Conservation (phyloP, 2,888 invertebrate genomes). For the Chydorus sphaericus region DNA sequence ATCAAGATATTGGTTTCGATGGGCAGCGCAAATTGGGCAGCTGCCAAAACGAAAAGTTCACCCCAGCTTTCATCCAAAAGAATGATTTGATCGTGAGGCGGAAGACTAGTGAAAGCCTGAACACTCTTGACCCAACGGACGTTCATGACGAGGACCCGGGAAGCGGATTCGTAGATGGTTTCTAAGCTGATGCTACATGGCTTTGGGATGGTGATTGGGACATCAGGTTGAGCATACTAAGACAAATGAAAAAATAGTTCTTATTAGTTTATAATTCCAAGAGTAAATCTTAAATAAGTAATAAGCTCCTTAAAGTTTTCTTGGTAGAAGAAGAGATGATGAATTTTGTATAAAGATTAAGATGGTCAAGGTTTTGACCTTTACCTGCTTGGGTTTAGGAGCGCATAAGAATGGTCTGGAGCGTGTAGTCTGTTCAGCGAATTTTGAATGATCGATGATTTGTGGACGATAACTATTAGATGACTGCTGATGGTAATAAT, state of each 20-base stretch:
- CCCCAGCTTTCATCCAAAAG: slow-evolving; percentile 80
- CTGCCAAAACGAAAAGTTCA: slow-evolving; percentile 75
- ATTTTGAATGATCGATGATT: slow-evolving; percentile 14
- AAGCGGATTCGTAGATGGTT: slow-evolving; percentile 76
- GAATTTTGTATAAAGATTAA: neutral
- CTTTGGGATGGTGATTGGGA: slow-evolving; percentile 5
- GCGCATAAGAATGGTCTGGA: slow-evolving; percentile 15
- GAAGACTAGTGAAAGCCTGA: slow-evolving; percentile 56
- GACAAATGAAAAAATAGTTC: neutral
- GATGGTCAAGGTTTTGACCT: slow-evolving; percentile 33
- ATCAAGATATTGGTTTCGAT: slow-evolving; percentile 43
- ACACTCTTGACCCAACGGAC: slow-evolving; percentile 76
- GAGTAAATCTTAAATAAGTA: neutral
- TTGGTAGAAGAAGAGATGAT: neutral
- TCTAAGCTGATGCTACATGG: slow-evolving; percentile 35
- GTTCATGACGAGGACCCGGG: slow-evolving; percentile 74
- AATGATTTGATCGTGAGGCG: slow-evolving; percentile 55
- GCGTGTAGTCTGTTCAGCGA: slow-evolving; percentile 23
- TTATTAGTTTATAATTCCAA: neutral
- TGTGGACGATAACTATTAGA: neutral
- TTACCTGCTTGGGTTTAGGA: slow-evolving; percentile 27
- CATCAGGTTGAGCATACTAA: slow-evolving; percentile 10
- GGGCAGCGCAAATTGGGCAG: slow-evolving; percentile 67
- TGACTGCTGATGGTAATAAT: neutral
- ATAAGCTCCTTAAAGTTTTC: neutral